Conservation (phyloP, 2,113 vertebrate species). For the Neolamprologus toae region DNA sequence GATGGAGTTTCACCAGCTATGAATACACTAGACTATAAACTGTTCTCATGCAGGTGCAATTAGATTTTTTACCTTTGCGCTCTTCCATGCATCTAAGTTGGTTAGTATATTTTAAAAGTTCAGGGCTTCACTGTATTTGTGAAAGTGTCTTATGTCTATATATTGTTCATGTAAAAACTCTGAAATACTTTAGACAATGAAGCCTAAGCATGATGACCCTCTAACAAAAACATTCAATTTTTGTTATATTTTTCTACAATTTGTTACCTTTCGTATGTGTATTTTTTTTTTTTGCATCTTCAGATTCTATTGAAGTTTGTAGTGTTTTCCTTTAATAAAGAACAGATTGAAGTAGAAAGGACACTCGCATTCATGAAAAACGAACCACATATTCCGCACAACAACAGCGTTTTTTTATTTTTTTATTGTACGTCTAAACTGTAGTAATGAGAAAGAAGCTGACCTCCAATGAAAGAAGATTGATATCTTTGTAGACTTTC, state of each 20-base stretch:
- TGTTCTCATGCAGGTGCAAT: neutral
- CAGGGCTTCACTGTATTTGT: neutral
- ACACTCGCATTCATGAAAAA: neutral
- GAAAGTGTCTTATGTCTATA: neutral
- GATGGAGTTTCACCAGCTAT: neutral
- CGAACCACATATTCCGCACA: neutral
- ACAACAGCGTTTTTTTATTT: neutral
- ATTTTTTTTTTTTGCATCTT: neutral
- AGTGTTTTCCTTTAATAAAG: neutral
- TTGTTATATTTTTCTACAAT: neutral
- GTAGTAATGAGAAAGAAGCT: slow-evolving; percentile 25
- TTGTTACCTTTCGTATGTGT: neutral
- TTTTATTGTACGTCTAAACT: slow-evolving; percentile 9
- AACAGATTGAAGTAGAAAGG: neutral
- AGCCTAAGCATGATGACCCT: too few relatives aligned
- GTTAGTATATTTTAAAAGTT: neutral
- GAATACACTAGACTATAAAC: neutral
- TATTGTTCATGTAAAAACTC: neutral
- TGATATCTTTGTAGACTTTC: slow-evolving; percentile 35
- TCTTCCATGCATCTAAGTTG: neutral
- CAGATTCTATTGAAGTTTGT: neutral
- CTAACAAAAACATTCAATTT: neutral
- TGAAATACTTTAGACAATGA: neutral
- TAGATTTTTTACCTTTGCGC: neutral
- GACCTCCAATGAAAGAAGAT: slow-evolving; percentile 19